Percentiles rank a stretch among this genome's conserved stretches.
Evolutionary conservation across 2,888 invertebrate genomes (phyloP).

Genomic region (Mythimna impura): DNA sequence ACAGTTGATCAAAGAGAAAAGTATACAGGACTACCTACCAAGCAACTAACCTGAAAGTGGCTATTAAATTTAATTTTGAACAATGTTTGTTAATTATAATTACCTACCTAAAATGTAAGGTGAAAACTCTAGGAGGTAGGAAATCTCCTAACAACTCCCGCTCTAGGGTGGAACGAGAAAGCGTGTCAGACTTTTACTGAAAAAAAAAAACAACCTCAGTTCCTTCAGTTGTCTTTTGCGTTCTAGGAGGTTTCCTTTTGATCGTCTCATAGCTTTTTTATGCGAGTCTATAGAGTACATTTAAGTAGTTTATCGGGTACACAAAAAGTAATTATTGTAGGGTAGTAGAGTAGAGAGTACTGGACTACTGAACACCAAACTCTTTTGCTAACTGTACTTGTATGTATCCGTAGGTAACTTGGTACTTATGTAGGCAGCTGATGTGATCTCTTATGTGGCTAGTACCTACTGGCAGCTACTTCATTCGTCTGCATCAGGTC

Average conservation of each 20-base stretch:
- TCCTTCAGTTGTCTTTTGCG: no score
- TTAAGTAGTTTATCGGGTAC: background rate
- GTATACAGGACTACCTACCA: background rate
- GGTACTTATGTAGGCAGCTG: conserved; percentile 59
- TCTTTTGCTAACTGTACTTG: conserved; percentile 40
- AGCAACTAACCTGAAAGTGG: background rate
- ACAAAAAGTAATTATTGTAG: background rate
- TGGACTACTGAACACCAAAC: background rate
- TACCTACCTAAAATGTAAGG: background rate
- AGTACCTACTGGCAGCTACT: conserved; percentile 65
- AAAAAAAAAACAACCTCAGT: no score
- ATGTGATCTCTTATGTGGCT: conserved; percentile 81
- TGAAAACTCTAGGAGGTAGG: background rate
- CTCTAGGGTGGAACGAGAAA: no score
- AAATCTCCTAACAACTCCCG: no score
- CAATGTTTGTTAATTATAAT: background rate
- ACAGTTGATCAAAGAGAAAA: conserved; percentile 14
- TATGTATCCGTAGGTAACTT: conserved; percentile 42
- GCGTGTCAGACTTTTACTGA: no score
- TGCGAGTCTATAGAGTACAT: background rate
- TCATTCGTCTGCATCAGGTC: conserved; percentile 41
- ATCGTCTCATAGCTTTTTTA: background rate
- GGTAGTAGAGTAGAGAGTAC: background rate
- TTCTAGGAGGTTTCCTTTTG: no score
- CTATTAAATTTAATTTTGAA: background rate